These are phyloP conservation scores for Drosophila navojoa DNA, from an alignment of 1,140 invertebrate genomes.

Conservation along the genomic window DNA sequence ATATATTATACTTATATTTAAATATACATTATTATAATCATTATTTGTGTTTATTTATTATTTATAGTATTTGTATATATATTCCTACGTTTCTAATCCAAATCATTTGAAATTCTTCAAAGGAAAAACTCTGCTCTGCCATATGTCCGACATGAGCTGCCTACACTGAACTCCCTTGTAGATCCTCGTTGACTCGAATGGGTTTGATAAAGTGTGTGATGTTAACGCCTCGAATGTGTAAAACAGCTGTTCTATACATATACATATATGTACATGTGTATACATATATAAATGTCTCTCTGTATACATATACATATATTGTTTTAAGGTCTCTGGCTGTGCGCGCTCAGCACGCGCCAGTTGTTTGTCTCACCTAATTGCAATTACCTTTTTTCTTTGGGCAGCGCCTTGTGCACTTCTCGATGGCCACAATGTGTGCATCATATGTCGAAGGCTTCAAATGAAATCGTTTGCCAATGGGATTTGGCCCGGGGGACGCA, in stretches of 20 bases:
- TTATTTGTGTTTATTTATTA: too few relatives aligned
- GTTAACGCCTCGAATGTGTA: slow-evolving; percentile 40
- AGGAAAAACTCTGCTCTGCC: background rate
- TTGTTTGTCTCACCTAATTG: slow-evolving; percentile 51
- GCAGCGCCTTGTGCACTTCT: slow-evolving; percentile 21
- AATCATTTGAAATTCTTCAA: background rate
- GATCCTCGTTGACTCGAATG: slow-evolving; percentile 1
- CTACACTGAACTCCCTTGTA: background rate
- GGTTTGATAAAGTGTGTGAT: slow-evolving; percentile 4
- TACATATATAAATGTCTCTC: too few relatives aligned
- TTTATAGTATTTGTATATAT: too few relatives aligned
- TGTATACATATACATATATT: background rate
- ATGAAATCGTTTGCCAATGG: slow-evolving; percentile 49
- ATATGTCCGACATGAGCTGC: background rate
- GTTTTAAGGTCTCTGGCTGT: slow-evolving; percentile 16
- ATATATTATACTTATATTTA: too few relatives aligned
- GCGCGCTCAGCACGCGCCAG: slow-evolving; percentile 67
- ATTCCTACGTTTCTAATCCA: too few relatives aligned
- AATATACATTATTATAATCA: too few relatives aligned
- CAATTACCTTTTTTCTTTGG: slow-evolving; percentile 6
- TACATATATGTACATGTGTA: background rate
- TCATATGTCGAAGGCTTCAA: slow-evolving; percentile 35
- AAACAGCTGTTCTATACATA: slow-evolving; percentile 55
- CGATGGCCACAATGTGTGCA: slow-evolving; percentile 11
- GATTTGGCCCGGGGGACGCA: background rate